Percentiles rank a stretch among this genome's conserved stretches.
Evolutionary conservation across 2,797 vertebrate genomes (phyloP).

Genomic region (Eulemur mongoz): DNA sequence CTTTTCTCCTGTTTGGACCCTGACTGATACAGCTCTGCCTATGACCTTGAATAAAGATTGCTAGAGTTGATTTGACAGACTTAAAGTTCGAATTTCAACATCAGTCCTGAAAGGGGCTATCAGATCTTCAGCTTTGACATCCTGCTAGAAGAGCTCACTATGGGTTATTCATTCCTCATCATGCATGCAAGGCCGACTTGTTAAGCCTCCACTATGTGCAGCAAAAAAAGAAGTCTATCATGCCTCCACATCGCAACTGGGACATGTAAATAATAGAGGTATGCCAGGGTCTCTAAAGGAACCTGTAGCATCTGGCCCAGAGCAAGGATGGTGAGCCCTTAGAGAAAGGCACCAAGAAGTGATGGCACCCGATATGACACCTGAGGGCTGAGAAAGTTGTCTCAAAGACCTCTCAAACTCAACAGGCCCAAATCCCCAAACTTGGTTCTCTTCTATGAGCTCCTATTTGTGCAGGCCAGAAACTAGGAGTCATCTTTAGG

Average conservation of each 20-base stretch:
- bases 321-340: not conserved
- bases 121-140: not conserved
- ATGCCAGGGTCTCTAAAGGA: not conserved
- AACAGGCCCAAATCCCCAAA: not conserved
- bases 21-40: not conserved
- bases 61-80: not conserved
- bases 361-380: not conserved
- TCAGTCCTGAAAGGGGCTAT: not conserved
- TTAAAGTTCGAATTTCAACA: not conserved
- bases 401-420: not conserved
- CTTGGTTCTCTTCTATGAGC: not conserved
- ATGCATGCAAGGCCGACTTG: not conserved
- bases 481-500: no score
- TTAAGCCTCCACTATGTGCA: not conserved
- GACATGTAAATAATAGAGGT: not conserved
- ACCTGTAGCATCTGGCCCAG: rapidly evolving
- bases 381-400: not conserved
- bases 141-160: not conserved
- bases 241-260: not conserved
- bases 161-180: not conserved
- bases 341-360: not conserved
- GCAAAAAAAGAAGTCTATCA: not conserved
- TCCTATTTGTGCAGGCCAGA: not conserved
- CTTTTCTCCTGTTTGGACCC: not conserved
- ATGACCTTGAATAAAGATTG: not conserved